Conservation (phyloP, 2,113 vertebrate genomes). For the Ranitomeya variabilis region DNA sequence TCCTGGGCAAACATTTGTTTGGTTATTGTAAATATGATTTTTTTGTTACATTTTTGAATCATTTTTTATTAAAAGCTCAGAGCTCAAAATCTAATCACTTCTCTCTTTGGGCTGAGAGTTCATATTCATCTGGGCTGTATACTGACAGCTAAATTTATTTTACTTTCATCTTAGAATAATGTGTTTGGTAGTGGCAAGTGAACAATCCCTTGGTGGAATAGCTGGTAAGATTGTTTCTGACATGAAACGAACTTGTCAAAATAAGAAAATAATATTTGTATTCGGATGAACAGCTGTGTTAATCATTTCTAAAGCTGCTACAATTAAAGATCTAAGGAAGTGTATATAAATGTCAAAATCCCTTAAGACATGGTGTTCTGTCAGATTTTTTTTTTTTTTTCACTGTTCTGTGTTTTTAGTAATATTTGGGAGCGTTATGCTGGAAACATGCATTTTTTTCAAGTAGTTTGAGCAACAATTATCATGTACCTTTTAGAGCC, state of each 20-base stretch:
- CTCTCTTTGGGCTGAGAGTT: background rate
- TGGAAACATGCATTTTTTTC: too few species aligned
- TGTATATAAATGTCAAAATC: background rate
- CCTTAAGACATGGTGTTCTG: background rate
- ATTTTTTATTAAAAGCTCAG: background rate
- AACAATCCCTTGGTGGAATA: background rate
- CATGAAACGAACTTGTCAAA: slow-evolving; percentile 3
- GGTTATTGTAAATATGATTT: background rate
- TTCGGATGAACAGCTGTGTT: background rate
- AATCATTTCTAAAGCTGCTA: background rate
- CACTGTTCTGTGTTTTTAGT: background rate
- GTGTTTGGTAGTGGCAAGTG: background rate
- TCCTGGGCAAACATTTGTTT: background rate
- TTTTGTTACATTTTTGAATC: too few species aligned
- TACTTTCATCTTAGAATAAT: background rate
- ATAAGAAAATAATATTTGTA: background rate
- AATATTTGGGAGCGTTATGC: background rate
- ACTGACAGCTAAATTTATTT: background rate
- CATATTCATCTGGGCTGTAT: background rate
- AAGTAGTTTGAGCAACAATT: too few species aligned
- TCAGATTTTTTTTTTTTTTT: background rate
- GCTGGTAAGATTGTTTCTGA: background rate
- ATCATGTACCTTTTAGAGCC: too few species aligned
- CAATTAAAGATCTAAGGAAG: background rate
- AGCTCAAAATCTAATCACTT: background rate